These are phyloP conservation scores for Gallinago paraguaiae DNA, from an alignment of 2,113 vertebrate species.

Conservation along the genomic window DNA sequence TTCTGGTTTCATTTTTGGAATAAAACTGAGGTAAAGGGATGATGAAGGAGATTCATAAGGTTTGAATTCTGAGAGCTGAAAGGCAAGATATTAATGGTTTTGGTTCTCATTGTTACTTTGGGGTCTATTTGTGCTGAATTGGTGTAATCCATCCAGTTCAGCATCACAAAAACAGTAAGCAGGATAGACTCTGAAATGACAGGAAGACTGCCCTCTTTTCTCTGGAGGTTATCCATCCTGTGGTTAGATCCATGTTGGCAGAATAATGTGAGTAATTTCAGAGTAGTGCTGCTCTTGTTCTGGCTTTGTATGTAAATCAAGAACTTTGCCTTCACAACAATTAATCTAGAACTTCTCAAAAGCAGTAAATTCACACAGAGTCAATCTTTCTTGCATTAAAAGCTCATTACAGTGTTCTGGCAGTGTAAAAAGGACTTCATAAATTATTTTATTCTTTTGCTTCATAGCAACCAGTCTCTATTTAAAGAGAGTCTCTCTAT, in stretches of 20 bases:
- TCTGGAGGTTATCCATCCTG: constrained; percentile 11
- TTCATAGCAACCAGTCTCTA: not conserved
- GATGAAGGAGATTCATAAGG: constrained; percentile 12
- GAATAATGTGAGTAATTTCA: constrained; percentile 14
- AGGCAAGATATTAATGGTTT: not conserved
- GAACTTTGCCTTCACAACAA: not conserved
- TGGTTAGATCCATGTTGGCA: not conserved
- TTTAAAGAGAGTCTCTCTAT: not conserved
- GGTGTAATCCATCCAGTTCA: constrained; percentile 24
- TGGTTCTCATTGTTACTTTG: not conserved
- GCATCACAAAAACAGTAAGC: not conserved
- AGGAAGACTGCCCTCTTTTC: not conserved
- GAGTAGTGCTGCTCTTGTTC: not conserved
- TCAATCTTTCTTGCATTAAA: not conserved
- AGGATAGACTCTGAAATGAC: not conserved
- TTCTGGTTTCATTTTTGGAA: constrained; percentile 29
- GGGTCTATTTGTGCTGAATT: constrained; percentile 7
- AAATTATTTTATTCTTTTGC: not conserved
- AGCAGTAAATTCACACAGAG: not conserved
- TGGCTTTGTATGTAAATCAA: not conserved
- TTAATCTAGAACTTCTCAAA: not conserved
- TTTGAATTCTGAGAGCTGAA: not conserved
- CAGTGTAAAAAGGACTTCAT: not conserved
- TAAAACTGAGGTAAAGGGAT: constrained; percentile 19
- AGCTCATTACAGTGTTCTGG: not conserved